phyloP scores from a whole-genome alignment of 2,888 invertebrate species.

The Actias luna region DNA sequence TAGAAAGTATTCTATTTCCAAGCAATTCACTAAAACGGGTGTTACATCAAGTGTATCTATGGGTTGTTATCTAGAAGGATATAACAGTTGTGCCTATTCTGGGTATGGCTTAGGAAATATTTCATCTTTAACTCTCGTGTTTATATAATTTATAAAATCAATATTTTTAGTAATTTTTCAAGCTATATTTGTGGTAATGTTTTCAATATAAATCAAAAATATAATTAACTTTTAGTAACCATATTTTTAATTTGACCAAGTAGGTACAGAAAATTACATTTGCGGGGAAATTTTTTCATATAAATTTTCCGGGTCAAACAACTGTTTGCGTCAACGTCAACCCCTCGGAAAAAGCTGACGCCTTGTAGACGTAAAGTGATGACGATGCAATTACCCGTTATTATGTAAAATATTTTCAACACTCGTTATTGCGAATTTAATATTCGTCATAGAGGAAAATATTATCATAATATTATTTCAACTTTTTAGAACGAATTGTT shows the following conservation, averaged over 20 bases:
- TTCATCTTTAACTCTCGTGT: no score
- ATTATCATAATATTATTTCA: no score
- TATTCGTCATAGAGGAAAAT: not conserved
- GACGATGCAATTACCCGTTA: slow-evolving; percentile 2
- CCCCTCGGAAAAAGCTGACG: slow-evolving; percentile 16
- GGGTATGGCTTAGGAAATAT: no score
- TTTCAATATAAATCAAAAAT: not conserved
- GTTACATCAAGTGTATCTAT: no score
- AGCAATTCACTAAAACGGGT: no score
- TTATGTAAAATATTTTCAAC: slow-evolving; percentile 5
- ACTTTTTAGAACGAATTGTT: no score
- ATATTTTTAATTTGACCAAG: not conserved
- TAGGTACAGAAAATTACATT: slow-evolving; percentile 6
- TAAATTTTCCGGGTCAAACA: not conserved
- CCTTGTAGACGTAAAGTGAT: slow-evolving; percentile 8
- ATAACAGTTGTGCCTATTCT: no score
- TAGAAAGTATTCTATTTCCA: not conserved
- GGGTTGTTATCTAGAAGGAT: no score
- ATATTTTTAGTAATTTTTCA: no score
- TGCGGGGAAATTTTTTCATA: not conserved
- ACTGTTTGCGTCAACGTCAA: slow-evolving; percentile 10
- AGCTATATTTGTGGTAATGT: no score
- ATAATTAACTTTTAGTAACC: not conserved
- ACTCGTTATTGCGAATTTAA: not conserved
- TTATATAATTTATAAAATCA: no score